These are phyloP conservation scores for Mohoua ochrocephala DNA, from an alignment of 2,113 vertebrate species.

Conservation along the genomic window DNA sequence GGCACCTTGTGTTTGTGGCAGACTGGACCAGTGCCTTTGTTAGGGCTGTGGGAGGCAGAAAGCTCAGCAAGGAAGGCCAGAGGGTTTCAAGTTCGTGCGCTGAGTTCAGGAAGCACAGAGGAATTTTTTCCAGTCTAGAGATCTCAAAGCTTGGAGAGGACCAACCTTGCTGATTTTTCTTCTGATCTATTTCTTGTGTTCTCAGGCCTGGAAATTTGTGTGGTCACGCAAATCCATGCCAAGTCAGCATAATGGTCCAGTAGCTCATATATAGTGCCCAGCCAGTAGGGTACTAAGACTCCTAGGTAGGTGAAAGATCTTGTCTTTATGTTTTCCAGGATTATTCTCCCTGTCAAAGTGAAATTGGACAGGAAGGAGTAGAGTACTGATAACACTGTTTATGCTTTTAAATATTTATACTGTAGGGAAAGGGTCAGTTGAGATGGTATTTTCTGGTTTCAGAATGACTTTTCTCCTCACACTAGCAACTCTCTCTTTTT, in stretches of 20 bases:
- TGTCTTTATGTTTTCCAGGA: neutral
- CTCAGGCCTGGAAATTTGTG: neutral
- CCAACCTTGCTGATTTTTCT: neutral
- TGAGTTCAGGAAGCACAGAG: neutral
- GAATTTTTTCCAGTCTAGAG: neutral
- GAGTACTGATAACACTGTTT: neutral
- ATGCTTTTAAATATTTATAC: neutral
- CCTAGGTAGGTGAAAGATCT: neutral
- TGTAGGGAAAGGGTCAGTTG: neutral
- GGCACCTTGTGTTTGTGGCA: neutral
- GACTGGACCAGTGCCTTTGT: neutral
- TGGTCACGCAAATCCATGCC: rapidly evolving
- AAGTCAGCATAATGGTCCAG: neutral
- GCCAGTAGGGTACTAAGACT: neutral
- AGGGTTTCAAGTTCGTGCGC: rapidly evolving
- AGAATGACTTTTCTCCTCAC: neutral
- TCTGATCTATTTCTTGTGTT: neutral
- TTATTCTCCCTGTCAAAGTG: neutral
- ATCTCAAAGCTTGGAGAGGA: neutral
- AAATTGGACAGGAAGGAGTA: neutral
- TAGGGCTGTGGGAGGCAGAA: neutral
- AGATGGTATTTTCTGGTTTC: neutral
- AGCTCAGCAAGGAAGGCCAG: neutral
- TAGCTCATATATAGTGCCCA: neutral
- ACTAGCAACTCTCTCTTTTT: neutral